Evolutionary conservation across 2,797 vertebrate species (phyloP).

Genomic region (Coregonus ussuriensis): DNA sequence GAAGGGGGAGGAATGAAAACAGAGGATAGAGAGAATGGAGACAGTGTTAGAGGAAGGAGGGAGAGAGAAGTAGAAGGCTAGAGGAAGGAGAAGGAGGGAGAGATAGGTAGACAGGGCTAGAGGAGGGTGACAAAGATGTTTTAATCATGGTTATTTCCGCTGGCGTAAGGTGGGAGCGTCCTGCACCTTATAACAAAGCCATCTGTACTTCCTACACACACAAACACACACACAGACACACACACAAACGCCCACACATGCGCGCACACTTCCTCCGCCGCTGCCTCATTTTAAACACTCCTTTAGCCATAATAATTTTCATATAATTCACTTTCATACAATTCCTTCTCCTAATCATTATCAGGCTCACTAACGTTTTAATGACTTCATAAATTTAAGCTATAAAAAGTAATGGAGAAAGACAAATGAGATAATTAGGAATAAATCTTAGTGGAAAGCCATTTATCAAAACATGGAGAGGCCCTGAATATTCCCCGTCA

Average conservation of each 20-base stretch:
- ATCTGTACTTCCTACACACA: slow-evolving; percentile 55
- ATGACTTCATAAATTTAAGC: slow-evolving; percentile 99
- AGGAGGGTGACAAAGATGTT: slow-evolving; percentile 65
- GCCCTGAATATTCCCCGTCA: slow-evolving; percentile 97
- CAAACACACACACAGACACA: slow-evolving; percentile 1
- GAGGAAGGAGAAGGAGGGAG: slow-evolving; percentile 16
- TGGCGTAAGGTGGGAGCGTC: slow-evolving; percentile 52
- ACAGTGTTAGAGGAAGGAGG: slow-evolving; percentile 15
- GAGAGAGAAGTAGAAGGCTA: background rate
- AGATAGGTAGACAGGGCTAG: background rate
- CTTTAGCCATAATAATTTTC: slow-evolving; percentile 88
- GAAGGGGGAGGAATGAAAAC: slow-evolving; percentile 23
- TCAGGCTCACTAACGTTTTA: slow-evolving; percentile 90
- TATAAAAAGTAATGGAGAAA: slow-evolving; percentile 99
- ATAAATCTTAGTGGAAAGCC: slow-evolving; percentile 98
- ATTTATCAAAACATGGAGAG: slow-evolving; percentile 97
- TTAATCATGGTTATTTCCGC: slow-evolving; percentile 74
- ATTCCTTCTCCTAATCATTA: slow-evolving; percentile 90
- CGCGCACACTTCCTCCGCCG: slow-evolving; percentile 43
- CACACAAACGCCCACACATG: slow-evolving; percentile 39
- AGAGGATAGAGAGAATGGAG: slow-evolving; percentile 32
- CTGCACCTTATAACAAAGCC: slow-evolving; percentile 79
- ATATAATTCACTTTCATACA: slow-evolving; percentile 90
- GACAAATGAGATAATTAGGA: slow-evolving; percentile 99
- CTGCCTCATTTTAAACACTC: slow-evolving; percentile 84